A percentile compares a stretch with the other conserved stretches of the same genome.
Evolutionary conservation across 2,113 vertebrate genomes (phyloP).

Genomic region (Amphilophus citrinellus): DNA sequence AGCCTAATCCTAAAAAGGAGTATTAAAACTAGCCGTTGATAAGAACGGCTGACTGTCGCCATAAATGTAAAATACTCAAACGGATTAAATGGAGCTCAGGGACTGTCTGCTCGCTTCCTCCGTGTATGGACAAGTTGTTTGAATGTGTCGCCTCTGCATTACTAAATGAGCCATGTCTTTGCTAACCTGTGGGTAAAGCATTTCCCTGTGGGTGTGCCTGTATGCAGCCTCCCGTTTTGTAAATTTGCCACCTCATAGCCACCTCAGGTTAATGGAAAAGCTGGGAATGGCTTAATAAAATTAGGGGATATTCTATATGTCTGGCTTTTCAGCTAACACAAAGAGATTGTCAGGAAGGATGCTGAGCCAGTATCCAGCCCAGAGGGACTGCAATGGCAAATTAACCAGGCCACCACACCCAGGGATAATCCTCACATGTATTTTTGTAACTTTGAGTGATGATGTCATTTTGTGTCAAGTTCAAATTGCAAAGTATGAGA

Average conservation of each 20-base stretch:
- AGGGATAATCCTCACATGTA: slow-evolving; percentile 9
- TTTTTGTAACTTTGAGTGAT: slow-evolving; percentile 10
- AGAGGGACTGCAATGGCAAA: neutral
- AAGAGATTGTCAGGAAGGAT: neutral
- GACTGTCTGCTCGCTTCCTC: slow-evolving; percentile 1
- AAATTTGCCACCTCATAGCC: slow-evolving; percentile 26
- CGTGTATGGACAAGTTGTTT: slow-evolving; percentile 17
- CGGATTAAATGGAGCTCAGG: neutral
- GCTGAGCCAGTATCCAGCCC: neutral
- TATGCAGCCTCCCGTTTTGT: slow-evolving; percentile 11
- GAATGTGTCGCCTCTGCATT: slow-evolving; percentile 7
- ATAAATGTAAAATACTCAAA: slow-evolving; percentile 34
- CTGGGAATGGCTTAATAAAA: slow-evolving; percentile 27
- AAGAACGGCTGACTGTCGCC: neutral
- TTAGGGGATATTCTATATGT: neutral
- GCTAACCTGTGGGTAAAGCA: neutral
- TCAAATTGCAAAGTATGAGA: neutral
- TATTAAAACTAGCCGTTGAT: neutral
- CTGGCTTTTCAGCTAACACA: neutral
- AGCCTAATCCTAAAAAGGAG: slow-evolving; percentile 3
- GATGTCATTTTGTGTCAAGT: neutral
- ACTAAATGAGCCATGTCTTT: slow-evolving; percentile 26
- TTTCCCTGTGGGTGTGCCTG: slow-evolving; percentile 17
- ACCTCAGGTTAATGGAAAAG: neutral
- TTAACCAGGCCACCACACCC: neutral